Evolutionary conservation across 1,140 invertebrate species (phyloP).

Genomic region (Oncopeltus fasciatus): DNA sequence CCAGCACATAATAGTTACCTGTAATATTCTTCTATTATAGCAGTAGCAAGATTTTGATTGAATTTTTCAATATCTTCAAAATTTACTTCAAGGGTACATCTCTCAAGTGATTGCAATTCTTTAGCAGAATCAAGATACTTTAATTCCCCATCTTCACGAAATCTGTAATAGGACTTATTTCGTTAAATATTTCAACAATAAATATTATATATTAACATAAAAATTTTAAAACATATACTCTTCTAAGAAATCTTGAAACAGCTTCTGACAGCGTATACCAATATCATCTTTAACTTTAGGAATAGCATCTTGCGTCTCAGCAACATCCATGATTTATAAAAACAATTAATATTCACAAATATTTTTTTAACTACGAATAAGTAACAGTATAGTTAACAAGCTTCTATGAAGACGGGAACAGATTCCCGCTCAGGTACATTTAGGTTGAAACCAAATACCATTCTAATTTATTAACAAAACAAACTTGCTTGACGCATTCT

Average conservation of each 20-base stretch:
- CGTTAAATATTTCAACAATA: background rate
- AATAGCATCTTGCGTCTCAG: conserved; percentile 34
- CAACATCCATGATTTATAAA: conserved; percentile 19
- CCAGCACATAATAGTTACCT: conserved; percentile 37
- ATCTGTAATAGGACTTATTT: conserved; percentile 34
- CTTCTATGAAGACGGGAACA: no score
- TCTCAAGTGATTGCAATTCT: conserved; percentile 72
- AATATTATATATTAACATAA: no score
- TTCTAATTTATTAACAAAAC: no score
- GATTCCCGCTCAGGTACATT: no score
- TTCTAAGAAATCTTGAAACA: conserved; percentile 91
- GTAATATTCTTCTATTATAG: conserved; percentile 94
- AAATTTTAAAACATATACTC: conserved; percentile 50
- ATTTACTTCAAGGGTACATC: conserved; percentile 85
- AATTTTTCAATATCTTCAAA: conserved; percentile 93
- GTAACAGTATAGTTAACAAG: no score
- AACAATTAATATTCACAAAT: no score
- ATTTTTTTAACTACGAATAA: no score
- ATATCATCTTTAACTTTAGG: conserved; percentile 71
- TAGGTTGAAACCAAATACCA: no score
- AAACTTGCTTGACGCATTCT: no score
- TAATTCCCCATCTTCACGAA: conserved; percentile 66
- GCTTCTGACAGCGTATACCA: conserved; percentile 79
- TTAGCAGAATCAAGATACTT: conserved; percentile 78
- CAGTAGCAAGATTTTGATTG: conserved; percentile 80